Evolutionary conservation across 1,140 invertebrate genomes (phyloP).

Genomic region (Stegodyphus mimosarum): DNA sequence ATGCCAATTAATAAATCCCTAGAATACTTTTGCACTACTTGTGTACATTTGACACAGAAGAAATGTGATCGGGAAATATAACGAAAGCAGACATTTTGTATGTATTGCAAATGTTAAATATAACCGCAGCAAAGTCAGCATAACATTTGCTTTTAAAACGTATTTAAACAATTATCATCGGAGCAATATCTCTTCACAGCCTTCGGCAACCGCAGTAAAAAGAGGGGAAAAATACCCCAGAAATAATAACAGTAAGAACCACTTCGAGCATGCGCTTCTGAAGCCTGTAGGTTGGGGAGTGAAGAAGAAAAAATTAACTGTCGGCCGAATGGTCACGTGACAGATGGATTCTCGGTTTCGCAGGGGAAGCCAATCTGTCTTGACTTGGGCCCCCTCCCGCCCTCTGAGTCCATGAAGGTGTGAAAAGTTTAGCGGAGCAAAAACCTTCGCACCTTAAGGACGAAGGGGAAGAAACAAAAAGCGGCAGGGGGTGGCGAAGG

Average conservation of each 20-base stretch:
- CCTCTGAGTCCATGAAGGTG: constrained; percentile 40
- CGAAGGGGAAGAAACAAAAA: background rate
- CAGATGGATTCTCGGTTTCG: constrained; percentile 24
- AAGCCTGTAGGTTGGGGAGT: background rate
- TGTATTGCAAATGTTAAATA: too few species aligned
- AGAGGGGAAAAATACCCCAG: too few species aligned
- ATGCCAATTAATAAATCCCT: too few species aligned
- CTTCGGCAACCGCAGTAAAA: too few species aligned
- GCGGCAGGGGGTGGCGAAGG: background rate
- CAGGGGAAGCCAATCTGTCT: constrained; percentile 13
- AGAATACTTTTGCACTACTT: too few species aligned
- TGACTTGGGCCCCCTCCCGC: constrained; percentile 2
- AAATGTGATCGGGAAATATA: too few species aligned
- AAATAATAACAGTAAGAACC: too few species aligned
- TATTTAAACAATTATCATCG: constrained; percentile 5
- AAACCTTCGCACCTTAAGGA: constrained; percentile 39
- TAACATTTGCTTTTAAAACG: background rate
- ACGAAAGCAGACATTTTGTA: too few species aligned
- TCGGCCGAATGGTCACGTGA: constrained; percentile 43
- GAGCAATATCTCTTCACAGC: background rate
- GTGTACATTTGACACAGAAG: too few species aligned
- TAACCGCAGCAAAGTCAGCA: too few species aligned
- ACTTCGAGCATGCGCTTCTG: too few species aligned
- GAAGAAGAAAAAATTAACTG: background rate
- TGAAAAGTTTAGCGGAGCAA: constrained; percentile 55